phyloP scores from a whole-genome alignment of 2,888 invertebrate species.

The Andrena camellia region DNA sequence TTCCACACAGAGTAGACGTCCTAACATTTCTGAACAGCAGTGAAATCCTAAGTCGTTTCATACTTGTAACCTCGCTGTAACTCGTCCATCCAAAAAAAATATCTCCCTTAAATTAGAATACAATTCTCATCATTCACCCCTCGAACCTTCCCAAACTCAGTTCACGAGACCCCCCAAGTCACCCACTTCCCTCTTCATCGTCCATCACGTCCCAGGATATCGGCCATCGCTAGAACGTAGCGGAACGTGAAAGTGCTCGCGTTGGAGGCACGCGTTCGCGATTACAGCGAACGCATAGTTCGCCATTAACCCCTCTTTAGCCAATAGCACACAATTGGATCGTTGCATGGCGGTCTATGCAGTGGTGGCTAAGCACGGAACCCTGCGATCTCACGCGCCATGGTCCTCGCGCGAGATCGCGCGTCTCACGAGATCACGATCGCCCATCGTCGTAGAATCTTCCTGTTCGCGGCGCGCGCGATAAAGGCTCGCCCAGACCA shows the following conservation, averaged over 20 bases:
- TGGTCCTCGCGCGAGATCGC: background rate
- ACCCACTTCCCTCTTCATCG: background rate
- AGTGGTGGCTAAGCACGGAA: slow-evolving; percentile 37
- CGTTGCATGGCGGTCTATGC: slow-evolving; percentile 62
- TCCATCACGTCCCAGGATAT: slow-evolving; percentile 42
- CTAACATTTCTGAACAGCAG: too few relatives aligned
- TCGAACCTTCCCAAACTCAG: too few relatives aligned
- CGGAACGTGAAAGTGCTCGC: slow-evolving; percentile 69
- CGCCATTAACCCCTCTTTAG: slow-evolving; percentile 78
- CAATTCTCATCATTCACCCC: too few relatives aligned
- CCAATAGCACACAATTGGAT: slow-evolving; percentile 76
- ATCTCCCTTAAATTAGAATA: too few relatives aligned
- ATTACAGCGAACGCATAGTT: slow-evolving; percentile 75
- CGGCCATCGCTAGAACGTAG: slow-evolving; percentile 56
- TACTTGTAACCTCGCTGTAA: too few relatives aligned
- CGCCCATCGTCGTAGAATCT: slow-evolving; percentile 9
- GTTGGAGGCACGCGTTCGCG: slow-evolving; percentile 60
- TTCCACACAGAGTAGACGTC: too few relatives aligned
- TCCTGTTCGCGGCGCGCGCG: background rate
- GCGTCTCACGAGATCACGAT: slow-evolving; percentile 28
- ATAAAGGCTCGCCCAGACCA: too few relatives aligned
- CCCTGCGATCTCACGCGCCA: slow-evolving; percentile 32
- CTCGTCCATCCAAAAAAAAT: too few relatives aligned
- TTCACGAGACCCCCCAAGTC: background rate
- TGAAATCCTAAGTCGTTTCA: too few relatives aligned